Evolutionary conservation across 2,113 vertebrate genomes (phyloP).

Genomic region (Nycticorax nycticorax): DNA sequence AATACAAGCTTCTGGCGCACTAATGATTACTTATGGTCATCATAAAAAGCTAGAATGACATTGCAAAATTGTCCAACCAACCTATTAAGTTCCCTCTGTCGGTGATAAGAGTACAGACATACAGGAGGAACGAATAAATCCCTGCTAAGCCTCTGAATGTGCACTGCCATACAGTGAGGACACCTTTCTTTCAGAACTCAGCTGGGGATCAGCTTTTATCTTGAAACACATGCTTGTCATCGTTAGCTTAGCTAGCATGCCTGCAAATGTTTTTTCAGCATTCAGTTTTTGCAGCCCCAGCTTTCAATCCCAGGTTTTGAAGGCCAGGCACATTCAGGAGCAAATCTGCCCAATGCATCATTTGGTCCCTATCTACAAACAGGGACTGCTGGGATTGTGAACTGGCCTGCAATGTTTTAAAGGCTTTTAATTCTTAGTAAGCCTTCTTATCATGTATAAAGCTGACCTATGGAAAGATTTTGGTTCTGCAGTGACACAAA

Average conservation of each 20-base stretch:
- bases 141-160: neutral
- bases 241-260: neutral
- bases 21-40: neutral
- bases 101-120: neutral
- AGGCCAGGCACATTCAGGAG: neutral
- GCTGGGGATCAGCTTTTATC: neutral
- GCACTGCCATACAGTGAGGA: neutral
- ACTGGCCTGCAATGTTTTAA: neutral
- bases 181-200: neutral
- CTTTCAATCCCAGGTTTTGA: neutral
- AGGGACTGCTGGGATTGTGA: neutral
- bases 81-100: neutral
- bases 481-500: neutral
- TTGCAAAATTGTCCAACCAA: neutral
- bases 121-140: slow-evolving; percentile 3
- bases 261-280: neutral
- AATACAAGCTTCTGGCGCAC: neutral
- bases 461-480: neutral
- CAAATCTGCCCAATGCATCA: neutral
- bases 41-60: neutral
- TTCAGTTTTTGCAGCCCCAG: neutral
- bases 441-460: neutral
- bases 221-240: neutral
- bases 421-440: neutral
- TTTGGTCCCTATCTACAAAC: neutral